Base-by-base conservation (phyloP, 2,797 vertebrate species). In the Acanthis flammea region DNA sequence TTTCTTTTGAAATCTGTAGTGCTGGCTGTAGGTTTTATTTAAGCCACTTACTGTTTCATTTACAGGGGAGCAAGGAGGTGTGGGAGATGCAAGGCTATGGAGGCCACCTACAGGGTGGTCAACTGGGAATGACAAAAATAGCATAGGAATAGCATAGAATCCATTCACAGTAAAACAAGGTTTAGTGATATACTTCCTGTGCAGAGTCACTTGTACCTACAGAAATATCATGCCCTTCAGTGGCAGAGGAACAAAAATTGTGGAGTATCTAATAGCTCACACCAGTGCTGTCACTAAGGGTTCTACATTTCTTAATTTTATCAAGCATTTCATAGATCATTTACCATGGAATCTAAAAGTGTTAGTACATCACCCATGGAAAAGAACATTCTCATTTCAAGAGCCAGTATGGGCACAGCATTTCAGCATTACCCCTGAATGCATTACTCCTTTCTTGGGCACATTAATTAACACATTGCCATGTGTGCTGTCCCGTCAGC, bases 21-120 rank as follows among this genome's bases (percentile, higher is more conserved):
- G 91, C 94, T 95, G 88, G 68, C 88, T 94, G 35, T 37, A 73
- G 7, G 90, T 94, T 96, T 96, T 92, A 61, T 90, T 96, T 92
- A 91, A 94, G 84, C 77, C 70, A 55, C 15, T 54, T 68, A 72
- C 27, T 45, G 22, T 80, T 86, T 89, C 81, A 71, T 66, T 77
- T 50, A 60, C 33, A 51, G 66, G 42, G 54, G 35, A 44, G 50
- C 27, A 30, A 30, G 33, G 57, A 48, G 30, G 2, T 67, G 48
- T 45, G 58, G 72, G 76, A 71, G 39, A 25, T 7, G 1, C 2
- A 50, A 76, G 60, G 74, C 66, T 44, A 6, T 12, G 9, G 58
- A 27, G 71, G 76, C 41, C 44, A 55, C 53, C 67, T 45, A 33
- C 19, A 54, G 28, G 19, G 27, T n/a, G 18, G 31, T 58, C 54